Conservation (phyloP, 1,140 invertebrate species). For the Drosophila nebulosa region DNA sequence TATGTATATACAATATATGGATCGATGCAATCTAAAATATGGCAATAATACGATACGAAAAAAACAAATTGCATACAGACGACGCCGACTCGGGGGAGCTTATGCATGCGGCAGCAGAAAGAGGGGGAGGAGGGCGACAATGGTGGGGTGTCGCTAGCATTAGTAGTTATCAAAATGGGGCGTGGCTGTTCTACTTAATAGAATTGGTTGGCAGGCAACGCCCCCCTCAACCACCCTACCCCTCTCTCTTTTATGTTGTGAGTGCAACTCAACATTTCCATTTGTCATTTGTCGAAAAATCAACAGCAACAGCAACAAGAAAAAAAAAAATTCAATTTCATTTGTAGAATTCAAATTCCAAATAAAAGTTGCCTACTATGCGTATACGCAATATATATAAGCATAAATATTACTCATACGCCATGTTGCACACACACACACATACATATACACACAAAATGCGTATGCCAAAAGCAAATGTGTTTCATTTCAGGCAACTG, state of each 20-base stretch:
- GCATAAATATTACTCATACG: conserved; percentile 47
- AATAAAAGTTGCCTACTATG: conserved; percentile 5
- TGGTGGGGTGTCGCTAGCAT: not conserved
- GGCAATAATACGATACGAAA: not conserved
- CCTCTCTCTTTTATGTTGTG: not conserved
- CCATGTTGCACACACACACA: conserved; percentile 23
- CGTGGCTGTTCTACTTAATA: conserved; percentile 46
- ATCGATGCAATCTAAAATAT: conserved; percentile 62
- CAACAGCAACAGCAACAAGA: not conserved
- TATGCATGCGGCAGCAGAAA: no score
- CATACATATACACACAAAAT: conserved; percentile 23
- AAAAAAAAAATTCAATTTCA: not conserved
- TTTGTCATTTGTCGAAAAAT: not conserved
- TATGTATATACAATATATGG: conserved; percentile 62
- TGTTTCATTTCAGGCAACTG: conserved; percentile 64
- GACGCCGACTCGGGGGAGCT: not conserved
- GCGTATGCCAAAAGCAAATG: conserved; percentile 42
- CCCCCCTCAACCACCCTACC: no score
- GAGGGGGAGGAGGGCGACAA: no score
- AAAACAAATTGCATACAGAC: not conserved
- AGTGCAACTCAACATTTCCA: conserved; percentile 11
- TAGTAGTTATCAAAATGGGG: conserved; percentile 16
- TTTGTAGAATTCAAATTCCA: not conserved
- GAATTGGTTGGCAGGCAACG: conserved; percentile 37
- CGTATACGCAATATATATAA: conserved; percentile 41